These are phyloP conservation scores for Heteropelma amictum DNA, from an alignment of 2,888 invertebrate genomes.

Conservation along the genomic window DNA sequence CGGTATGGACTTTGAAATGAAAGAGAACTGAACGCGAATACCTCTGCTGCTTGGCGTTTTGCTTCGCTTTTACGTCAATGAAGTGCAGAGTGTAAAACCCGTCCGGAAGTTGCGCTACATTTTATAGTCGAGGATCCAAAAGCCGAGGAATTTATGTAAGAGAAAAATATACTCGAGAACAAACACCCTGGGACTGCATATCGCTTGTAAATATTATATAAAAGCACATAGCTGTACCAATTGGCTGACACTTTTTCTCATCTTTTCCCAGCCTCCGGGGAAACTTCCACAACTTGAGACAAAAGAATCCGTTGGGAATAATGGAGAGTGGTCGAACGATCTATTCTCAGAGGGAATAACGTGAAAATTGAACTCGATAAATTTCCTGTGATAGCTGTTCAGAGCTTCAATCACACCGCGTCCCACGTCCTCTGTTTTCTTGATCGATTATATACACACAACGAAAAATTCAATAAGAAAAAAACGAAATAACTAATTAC, in stretches of 20 bases:
- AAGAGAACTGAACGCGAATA: too few relatives aligned
- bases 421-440: background rate
- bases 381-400: background rate
- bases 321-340: constrained; percentile 4
- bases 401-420: constrained; percentile 1
- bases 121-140: constrained; percentile 1
- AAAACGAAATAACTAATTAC: too few relatives aligned
- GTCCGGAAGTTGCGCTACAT: background rate
- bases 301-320: constrained; percentile 36
- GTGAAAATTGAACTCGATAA: background rate
- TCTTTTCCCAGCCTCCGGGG: constrained; percentile 11
- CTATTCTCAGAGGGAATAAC: background rate
- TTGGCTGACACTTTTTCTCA: background rate
- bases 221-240: constrained; percentile 16
- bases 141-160: constrained; percentile 26
- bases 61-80: too few relatives aligned
- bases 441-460: background rate
- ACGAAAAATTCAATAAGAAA: background rate
- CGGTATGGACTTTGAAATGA: too few relatives aligned
- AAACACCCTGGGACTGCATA: constrained; percentile 42
- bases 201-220: constrained; percentile 55
- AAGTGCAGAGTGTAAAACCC: background rate
- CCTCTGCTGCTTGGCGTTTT: too few relatives aligned
- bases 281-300: constrained; percentile 12
- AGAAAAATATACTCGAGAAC: constrained; percentile 11